A percentile compares a stretch with the other conserved stretches of the same genome.
phyloP scores from a whole-genome alignment of 2,888 invertebrate genomes.

The Protodeltote pygarga region DNA sequence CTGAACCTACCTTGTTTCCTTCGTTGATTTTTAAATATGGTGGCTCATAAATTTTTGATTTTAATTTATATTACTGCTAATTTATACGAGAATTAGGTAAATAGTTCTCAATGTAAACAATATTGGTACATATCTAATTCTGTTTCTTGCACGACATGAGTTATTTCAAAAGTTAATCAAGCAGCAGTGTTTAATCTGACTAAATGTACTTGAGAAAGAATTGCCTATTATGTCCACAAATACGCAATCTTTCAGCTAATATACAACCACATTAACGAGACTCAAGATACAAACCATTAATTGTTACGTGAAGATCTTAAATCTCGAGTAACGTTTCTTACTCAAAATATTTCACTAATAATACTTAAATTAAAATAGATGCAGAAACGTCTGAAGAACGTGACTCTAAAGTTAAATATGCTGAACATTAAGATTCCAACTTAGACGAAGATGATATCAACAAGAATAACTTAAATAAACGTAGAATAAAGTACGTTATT shows the following conservation, averaged over 20 bases:
- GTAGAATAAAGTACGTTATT: conserved; percentile 36
- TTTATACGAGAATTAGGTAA: too few species aligned
- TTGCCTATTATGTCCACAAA: neutral
- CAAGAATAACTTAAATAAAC: conserved; percentile 41
- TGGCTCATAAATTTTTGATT: too few species aligned
- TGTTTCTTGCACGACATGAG: too few species aligned
- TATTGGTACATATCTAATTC: too few species aligned
- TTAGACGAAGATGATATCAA: conserved; percentile 50
- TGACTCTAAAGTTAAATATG: conserved; percentile 47
- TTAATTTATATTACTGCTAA: too few species aligned
- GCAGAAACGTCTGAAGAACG: conserved; percentile 39
- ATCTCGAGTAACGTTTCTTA: conserved; percentile 25
- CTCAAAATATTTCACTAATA: conserved; percentile 30
- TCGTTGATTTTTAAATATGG: too few species aligned
- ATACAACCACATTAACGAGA: conserved; percentile 12
- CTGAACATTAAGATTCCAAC: conserved; percentile 50
- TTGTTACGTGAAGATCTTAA: conserved; percentile 29
- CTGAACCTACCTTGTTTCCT: too few species aligned
- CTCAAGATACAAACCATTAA: conserved; percentile 5
- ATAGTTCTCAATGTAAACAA: too few species aligned
- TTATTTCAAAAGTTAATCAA: too few species aligned
- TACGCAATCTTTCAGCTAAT: conserved; percentile 23
- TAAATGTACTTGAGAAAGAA: too few species aligned
- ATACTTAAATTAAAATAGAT: conserved; percentile 33
- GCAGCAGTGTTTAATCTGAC: too few species aligned